phyloP scores from a whole-genome alignment of 2,797 vertebrate genomes.

The Poecilia picta region DNA sequence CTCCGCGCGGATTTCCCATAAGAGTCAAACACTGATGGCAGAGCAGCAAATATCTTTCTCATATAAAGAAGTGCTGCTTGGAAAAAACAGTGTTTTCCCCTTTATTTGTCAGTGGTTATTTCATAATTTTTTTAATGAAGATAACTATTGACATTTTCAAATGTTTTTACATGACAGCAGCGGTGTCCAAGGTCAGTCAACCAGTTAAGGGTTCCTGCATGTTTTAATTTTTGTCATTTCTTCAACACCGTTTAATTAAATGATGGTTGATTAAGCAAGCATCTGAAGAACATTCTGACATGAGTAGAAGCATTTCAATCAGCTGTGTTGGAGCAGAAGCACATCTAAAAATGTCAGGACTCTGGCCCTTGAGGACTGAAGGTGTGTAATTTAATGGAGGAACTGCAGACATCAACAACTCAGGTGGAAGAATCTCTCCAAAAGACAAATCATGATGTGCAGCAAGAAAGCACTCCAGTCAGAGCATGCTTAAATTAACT shows the following conservation, averaged over 20 bases:
- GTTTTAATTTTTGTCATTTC: not conserved
- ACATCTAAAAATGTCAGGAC: too few species aligned
- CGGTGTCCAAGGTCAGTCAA: not conserved
- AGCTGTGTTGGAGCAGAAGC: too few species aligned
- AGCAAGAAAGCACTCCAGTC: not conserved
- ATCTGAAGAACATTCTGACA: too few species aligned
- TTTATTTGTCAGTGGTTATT: not conserved
- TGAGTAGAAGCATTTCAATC: too few species aligned
- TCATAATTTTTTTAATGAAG: not conserved
- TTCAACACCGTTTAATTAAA: not conserved
- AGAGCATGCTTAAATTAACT: not conserved
- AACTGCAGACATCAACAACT: not conserved
- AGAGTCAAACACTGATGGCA: slow-evolving; percentile 1
- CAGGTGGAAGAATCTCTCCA: not conserved
- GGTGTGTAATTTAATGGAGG: too few species aligned
- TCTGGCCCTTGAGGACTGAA: too few species aligned
- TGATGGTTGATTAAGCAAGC: not conserved
- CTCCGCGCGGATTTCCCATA: slow-evolving; percentile 10
- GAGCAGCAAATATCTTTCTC: not conserved
- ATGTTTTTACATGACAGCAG: not conserved
- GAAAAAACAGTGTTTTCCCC: not conserved
- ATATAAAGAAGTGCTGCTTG: not conserved
- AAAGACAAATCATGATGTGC: not conserved
- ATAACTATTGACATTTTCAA: not conserved
- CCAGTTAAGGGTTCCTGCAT: too few species aligned